Evolutionary conservation across 2,888 invertebrate species (phyloP), one percentile per base, ranked within the genome.

Genomic region (Onchidella celtica): DNA sequence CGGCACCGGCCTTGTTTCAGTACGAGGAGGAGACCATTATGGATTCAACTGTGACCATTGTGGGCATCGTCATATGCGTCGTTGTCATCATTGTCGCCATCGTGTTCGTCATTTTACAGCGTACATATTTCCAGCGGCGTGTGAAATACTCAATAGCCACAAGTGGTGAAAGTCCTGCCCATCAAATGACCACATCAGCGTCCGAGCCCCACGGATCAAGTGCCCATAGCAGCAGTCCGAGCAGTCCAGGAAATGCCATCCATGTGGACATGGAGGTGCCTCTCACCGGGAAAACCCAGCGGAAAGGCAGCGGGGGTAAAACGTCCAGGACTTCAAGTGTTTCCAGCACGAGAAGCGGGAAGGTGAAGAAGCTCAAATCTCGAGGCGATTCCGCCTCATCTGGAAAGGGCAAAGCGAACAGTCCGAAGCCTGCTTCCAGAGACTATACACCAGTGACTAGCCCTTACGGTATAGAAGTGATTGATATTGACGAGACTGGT

Each of bases 1-100:
- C 73, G 14, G 79, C 81, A 2, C 80, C 85, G 3, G 74, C 80
- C 40, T 69, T 86, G 40, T 81, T 77, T 66, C 83, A 84, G 24
- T 80, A 83, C 59, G 70, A 75, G 17, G 57, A 83, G 74, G 55
- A 82, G 34, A 72, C 82, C 0, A 86, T 90, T 21, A 90, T 92
- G 91, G 88, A 90, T 78, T 90, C 88, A 78, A 88, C 88, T 0
- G 90, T 92, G 17, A 90, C 92, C 38, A 88, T 91, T 24, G 89
- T 90, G 2, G 92, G 92, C 0, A 91, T 92, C 34, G 85, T 86
- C n/a, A 81, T 92, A 68, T 92, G 92, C 82, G 88, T 86, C 21
- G 75, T 91, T 47, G 88, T 91, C 74, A 83, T 92, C 36, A 65
- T 90, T 14, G 88, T 87, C 34, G 87, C 89, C 61, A 70, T 90